Base-by-base conservation (phyloP, 2,888 invertebrate species). In the Agrochola macilenta region DNA sequence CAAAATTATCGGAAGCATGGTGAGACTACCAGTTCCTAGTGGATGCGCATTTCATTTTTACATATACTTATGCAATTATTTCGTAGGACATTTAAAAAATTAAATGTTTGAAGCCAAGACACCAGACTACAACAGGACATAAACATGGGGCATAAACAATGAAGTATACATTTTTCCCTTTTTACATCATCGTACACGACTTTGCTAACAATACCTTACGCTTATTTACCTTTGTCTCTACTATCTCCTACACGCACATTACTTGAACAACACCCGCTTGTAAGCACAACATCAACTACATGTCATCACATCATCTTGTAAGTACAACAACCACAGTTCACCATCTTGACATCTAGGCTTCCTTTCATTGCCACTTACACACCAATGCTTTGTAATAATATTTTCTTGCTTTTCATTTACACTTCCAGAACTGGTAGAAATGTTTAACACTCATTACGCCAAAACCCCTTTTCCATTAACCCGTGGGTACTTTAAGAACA, bases 21-120 rank as follows among this genome's bases (percentile, higher is more conserved):
- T 91, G 86, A 90, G 87, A 88, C 84, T 75, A 87, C 79, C 82
- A 84, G 85, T 77, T 89, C 89, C 90, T 89, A 91, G 92, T 94
- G 93, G 92, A 94, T 95, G 96, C 96, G 96, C 96, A 96, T 96
- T 96, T 96, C 96, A 96, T 96, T 96, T 95, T 81, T 86, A 79
- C 81, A 87, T 77, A 82, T 74, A 71, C 72, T 78, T 84, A 70
- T 73, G 74, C 74, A 76, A 83, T 81, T 87, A 79, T 76, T 87
- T 87, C 70, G 23, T 81, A 83, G 84, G 85, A 87, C 46, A 86
- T 74, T 74, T 43, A 63, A 82, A 75, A 69, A 64, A 63, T 49
- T 69, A 43, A 82, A 79, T 64, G 86, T 82, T 78, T 70, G 79
- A 83, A 82, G 84, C 84, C 86, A 85, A 79, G 78, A 81, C 74